Conservation (phyloP, 2,113 vertebrate species). For the Equus przewalskii region DNA sequence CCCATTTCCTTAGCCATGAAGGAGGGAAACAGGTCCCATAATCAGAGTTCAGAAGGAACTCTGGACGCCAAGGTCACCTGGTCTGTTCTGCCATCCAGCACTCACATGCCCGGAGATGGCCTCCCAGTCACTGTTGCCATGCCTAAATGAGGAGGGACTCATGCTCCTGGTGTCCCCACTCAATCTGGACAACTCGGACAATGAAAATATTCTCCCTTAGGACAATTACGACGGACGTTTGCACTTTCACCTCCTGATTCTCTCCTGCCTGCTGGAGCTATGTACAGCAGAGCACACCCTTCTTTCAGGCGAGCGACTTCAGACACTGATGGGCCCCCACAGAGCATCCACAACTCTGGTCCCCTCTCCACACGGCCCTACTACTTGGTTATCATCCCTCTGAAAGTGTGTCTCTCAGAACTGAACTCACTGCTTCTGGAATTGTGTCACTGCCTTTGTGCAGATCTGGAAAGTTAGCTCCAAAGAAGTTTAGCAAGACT, state of each 20-base stretch:
- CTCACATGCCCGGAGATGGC: background rate
- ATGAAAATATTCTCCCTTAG: background rate
- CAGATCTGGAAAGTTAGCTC: background rate
- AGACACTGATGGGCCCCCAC: background rate
- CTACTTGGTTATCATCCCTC: background rate
- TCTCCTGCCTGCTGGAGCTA: background rate
- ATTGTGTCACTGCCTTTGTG: background rate
- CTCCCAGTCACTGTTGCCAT: background rate
- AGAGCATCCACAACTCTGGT: background rate
- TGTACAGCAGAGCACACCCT: background rate
- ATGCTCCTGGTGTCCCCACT: background rate
- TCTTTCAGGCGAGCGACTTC: background rate
- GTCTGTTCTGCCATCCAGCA: background rate
- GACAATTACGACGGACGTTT: background rate
- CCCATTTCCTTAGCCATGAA: background rate
- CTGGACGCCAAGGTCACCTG: background rate
- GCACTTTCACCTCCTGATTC: background rate
- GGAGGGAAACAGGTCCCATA: background rate
- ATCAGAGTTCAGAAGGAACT: background rate
- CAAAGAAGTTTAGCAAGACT: constrained; percentile 39
- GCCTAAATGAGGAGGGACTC: background rate
- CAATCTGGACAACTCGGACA: background rate
- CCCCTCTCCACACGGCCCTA: background rate
- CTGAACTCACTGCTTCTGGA: constrained; percentile 16
- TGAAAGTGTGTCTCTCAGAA: background rate